A percentile compares a stretch with the other conserved stretches of the same genome.
These are phyloP conservation scores for Apus apus DNA, from an alignment of 2,113 vertebrate species.

Conservation along the genomic window DNA sequence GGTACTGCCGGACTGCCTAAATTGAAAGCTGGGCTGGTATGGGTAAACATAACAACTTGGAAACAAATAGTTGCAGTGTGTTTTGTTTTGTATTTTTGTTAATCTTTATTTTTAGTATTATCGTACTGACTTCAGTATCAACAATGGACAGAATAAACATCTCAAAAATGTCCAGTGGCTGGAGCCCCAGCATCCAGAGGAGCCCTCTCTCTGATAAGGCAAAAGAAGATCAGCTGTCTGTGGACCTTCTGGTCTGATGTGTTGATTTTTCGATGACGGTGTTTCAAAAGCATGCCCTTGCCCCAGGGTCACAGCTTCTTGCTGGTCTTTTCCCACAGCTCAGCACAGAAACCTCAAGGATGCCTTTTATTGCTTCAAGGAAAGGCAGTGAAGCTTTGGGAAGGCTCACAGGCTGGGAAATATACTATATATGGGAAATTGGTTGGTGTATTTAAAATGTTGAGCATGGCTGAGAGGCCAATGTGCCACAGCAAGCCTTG, in stretches of 20 bases:
- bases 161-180: conserved; percentile 42
- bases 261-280: conserved; percentile 68
- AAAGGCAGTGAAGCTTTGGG: neutral
- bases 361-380: conserved; percentile 45
- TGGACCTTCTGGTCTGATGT: conserved; percentile 52
- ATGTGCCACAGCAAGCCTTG: fast-evolving
- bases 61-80: conserved; percentile 34
- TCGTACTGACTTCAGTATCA: conserved; percentile 8
- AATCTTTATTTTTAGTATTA: conserved; percentile 68
- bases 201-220: conserved; percentile 7
- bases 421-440: conserved; percentile 49
- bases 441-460: neutral
- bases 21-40: conserved; percentile 45
- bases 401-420: neutral
- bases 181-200: conserved; percentile 49
- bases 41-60: conserved; percentile 62
- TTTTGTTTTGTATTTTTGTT: neutral
- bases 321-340: conserved; percentile 75
- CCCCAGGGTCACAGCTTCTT: conserved; percentile 56
- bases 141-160: conserved; percentile 44
- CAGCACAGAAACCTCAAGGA: conserved; percentile 61
- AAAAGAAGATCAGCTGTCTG: conserved; percentile 5
- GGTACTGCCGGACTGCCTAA: conserved; percentile 37
- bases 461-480: neutral
- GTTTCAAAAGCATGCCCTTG: conserved; percentile 67